These are phyloP conservation scores for Phoebastria nigripes DNA, from an alignment of 2,797 vertebrate genomes.

Conservation along the genomic window DNA sequence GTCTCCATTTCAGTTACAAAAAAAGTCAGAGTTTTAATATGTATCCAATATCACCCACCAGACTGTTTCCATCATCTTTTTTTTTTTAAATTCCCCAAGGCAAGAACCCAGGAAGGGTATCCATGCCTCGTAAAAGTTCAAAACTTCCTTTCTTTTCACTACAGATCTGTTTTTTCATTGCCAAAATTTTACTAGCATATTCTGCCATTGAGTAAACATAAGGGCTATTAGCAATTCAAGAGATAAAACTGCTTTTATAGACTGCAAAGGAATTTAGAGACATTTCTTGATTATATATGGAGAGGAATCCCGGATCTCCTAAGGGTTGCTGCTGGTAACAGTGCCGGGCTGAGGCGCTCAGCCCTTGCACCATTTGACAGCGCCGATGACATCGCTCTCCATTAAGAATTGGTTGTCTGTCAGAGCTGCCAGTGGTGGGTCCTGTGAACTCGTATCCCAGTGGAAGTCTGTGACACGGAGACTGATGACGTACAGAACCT, in stretches of 20 bases:
- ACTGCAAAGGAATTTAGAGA: neutral
- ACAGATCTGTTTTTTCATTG: neutral
- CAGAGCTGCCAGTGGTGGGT: neutral
- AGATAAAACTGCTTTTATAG: neutral
- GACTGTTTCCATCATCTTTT: neutral
- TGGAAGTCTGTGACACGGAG: neutral
- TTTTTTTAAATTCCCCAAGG: neutral
- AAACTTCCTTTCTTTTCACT: neutral
- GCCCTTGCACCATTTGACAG: neutral
- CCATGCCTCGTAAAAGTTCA: neutral
- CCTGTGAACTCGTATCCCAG: neutral
- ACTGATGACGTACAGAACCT: neutral
- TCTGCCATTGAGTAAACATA: neutral
- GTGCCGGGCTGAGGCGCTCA: neutral
- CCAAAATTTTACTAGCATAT: neutral
- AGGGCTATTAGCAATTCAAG: neutral
- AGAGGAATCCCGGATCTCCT: neutral
- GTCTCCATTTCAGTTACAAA: neutral
- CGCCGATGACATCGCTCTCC: fast-evolving
- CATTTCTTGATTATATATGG: neutral
- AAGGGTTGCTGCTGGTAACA: neutral
- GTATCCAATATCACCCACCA: neutral
- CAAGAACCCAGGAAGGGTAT: neutral
- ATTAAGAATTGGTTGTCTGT: neutral
- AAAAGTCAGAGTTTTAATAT: neutral